Evolutionary conservation across 2,113 vertebrate species (phyloP), one percentile per base, ranked within the genome.

Genomic region (Takifugu flavidus): DNA sequence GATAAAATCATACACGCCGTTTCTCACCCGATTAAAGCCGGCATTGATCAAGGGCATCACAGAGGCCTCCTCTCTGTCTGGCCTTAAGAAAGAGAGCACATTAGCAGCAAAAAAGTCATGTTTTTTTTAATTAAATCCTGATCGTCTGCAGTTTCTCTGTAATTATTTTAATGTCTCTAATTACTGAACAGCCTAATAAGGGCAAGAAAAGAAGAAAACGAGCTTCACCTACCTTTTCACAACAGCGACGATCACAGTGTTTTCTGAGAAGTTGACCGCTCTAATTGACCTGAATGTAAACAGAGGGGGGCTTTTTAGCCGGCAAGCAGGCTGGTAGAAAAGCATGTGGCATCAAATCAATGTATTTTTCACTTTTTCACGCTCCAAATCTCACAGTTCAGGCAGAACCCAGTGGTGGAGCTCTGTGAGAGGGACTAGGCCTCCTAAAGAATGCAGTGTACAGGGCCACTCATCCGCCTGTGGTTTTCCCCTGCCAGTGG

Each of bases 21-120:
- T 10, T 28, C 94, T 64, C 86, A 98, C 97, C 92, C 97, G 92
- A 56, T 95, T 97, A 89, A 99, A 99, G 83, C 97, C 97, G 62
- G 96, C 96, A 74, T 92, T 85, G 79, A 99, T 91, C 72, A 99
- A 90, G 54, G 96, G 93, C 93, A 96, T 88, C 86, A 98, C 88
- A 53, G 95, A 96, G 25, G 92, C 88, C 79, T 99, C 97, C 58
- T 99, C 96, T 71, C 92, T 92, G 78, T 96, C 95, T 58, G 94
- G 95, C 90, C 94, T 98, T 89, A 77, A 83, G 20, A 82, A 83
- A 75, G 69, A 82, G 62, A 4, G 44, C 60, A 76, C 6, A 58
- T 25, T 8, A 20, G 29, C 29, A 31, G 20, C 14, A 45, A 15
- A 14, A 13, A 45, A 15, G 13, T 5, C 44, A 3, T 45, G 12